phyloP scores from a whole-genome alignment of 2,113 vertebrate genomes.

The Serinus canaria region DNA sequence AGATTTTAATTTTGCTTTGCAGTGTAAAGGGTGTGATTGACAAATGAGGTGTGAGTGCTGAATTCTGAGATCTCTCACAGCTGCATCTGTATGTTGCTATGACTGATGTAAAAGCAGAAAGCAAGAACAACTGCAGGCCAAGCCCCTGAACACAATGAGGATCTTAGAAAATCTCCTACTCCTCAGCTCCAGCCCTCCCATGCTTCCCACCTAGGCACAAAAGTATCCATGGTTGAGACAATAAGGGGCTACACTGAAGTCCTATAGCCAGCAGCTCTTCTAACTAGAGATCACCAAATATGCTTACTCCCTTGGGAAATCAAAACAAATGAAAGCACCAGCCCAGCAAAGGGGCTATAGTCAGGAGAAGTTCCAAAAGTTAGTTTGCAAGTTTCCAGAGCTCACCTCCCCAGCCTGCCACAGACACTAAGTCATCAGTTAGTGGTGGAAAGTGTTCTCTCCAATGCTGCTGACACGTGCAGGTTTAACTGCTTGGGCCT shows the following conservation, averaged over 20 bases:
- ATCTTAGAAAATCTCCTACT: background rate
- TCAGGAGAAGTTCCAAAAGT: background rate
- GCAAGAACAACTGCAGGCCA: background rate
- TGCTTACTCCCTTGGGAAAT: background rate
- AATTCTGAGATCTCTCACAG: background rate
- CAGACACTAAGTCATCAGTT: background rate
- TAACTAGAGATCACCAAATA: background rate
- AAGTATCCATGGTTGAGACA: background rate
- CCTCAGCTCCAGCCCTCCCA: background rate
- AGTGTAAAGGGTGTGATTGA: background rate
- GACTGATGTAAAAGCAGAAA: background rate
- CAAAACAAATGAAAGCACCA: background rate
- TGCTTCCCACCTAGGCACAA: background rate
- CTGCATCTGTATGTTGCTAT: background rate
- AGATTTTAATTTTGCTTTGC: constrained; percentile 12
- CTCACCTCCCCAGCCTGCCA: background rate
- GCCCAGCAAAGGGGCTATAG: too few species aligned
- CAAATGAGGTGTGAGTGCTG: background rate
- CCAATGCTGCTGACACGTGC: background rate
- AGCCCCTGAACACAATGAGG: background rate
- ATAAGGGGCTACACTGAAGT: background rate
- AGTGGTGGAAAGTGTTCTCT: background rate
- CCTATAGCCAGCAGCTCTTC: background rate
- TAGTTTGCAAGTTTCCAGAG: background rate
- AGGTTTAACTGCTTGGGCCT: background rate